Conservation (phyloP, 2,888 invertebrate genomes). For the Epinotia ramella region DNA sequence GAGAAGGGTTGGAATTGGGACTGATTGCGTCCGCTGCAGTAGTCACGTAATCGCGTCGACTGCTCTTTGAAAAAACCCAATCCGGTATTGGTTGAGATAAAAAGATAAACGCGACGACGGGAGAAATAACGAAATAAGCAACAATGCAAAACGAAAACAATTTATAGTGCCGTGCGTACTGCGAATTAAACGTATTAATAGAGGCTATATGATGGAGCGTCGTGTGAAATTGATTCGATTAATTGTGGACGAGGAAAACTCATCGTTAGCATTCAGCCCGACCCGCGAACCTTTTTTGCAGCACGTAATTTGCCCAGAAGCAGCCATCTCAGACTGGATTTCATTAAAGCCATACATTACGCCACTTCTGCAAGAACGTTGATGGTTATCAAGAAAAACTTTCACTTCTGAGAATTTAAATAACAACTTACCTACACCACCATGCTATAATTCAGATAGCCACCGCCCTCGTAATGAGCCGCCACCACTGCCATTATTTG, state of each 20-base stretch:
- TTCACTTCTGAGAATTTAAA: constrained; percentile 42
- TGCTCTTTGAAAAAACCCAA: constrained; percentile 32
- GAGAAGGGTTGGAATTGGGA: constrained; percentile 42
- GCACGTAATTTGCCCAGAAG: constrained; percentile 24
- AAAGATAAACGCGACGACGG: constrained; percentile 30
- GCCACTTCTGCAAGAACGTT: constrained; percentile 40
- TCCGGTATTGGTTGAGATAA: constrained; percentile 37
- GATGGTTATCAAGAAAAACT: constrained; percentile 43
- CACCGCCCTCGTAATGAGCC: constrained; percentile 9
- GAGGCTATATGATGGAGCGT: constrained; percentile 23
- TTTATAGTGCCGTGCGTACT: constrained; percentile 31
- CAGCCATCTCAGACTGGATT: constrained; percentile 29
- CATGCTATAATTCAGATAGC: constrained; percentile 30
- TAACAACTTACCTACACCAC: constrained; percentile 29
- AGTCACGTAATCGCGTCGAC: constrained; percentile 36
- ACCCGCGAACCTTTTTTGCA: constrained; percentile 36
- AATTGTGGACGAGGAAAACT: constrained; percentile 42
- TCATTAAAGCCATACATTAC: constrained; percentile 40
- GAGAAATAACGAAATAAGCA: constrained; percentile 20
- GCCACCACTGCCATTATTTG: constrained; percentile 9
- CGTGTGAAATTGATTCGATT: constrained; percentile 41
- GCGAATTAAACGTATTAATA: constrained; percentile 26
- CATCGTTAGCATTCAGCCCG: constrained; percentile 32
- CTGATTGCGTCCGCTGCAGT: constrained; percentile 42
- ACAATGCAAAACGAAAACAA: constrained; percentile 39